These are phyloP conservation scores for Spheniscus humboldti DNA, from an alignment of 2,797 vertebrate species.

Conservation along the genomic window DNA sequence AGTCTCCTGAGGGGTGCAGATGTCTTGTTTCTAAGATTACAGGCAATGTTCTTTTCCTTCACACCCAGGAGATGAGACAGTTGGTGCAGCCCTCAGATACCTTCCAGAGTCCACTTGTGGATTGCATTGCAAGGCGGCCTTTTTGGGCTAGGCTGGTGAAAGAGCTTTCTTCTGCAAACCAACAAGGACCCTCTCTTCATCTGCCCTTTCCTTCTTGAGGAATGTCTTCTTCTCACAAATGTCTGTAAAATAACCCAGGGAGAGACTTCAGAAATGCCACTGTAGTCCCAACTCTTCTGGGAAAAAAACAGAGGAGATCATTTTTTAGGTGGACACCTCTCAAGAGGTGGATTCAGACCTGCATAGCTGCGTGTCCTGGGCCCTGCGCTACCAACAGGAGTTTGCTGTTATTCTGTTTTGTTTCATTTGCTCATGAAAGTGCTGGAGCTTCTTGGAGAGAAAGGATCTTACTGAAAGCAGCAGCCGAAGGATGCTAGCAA, in stretches of 20 bases:
- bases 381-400: neutral
- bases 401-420: neutral
- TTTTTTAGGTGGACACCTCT: neutral
- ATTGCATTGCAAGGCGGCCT: neutral
- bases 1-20: neutral
- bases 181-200: neutral
- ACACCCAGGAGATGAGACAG: neutral
- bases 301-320: neutral
- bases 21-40: neutral
- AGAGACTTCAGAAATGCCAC: neutral
- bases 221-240: neutral
- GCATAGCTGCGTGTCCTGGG: neutral
- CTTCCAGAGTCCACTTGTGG: neutral
- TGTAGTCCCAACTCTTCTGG: neutral
- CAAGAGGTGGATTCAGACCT: neutral
- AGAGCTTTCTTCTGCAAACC: neutral
- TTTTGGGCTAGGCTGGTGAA: neutral
- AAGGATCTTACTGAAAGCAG: neutral
- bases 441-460: neutral
- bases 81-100: neutral
- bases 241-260: neutral
- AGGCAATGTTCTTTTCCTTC: neutral
- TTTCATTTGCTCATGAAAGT: neutral
- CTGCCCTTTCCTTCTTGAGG: neutral
- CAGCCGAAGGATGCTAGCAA: neutral